A percentile compares a stretch with the other conserved stretches of the same genome.
phyloP scores from a whole-genome alignment of 2,888 invertebrate genomes.

The Drosophila kanekoi region DNA sequence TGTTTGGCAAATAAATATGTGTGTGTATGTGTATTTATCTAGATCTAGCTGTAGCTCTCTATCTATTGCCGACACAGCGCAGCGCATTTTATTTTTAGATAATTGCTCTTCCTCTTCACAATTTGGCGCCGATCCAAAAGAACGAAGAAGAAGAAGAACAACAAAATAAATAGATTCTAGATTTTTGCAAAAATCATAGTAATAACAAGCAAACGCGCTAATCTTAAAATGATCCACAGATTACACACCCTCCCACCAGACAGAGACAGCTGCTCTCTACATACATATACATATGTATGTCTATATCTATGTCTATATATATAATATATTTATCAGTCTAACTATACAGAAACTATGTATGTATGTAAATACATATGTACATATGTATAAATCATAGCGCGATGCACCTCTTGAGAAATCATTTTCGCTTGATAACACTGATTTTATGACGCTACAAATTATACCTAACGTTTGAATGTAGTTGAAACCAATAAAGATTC shows the following conservation, averaged over 20 bases:
- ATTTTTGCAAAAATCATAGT: conserved; percentile 48
- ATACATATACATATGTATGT: neutral
- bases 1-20: conserved; percentile 5
- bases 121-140: conserved; percentile 60
- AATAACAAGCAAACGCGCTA: conserved; percentile 44
- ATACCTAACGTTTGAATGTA: neutral
- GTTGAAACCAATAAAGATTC: conserved; percentile 8
- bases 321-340: neutral
- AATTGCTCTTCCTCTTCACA: conserved; percentile 64
- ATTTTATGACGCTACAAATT: conserved; percentile 16
- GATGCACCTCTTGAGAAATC: conserved; percentile 12
- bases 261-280: neutral
- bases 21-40: conserved; percentile 37
- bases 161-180: conserved; percentile 35
- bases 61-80: conserved; percentile 49
- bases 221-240: conserved; percentile 31
- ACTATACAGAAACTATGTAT: too few species aligned
- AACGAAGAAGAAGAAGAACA: conserved; percentile 9
- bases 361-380: neutral
- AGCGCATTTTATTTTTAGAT: conserved; percentile 64
- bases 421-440: conserved; percentile 4
- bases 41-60: conserved; percentile 50
- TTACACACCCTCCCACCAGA: conserved; percentile 22
- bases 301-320: neutral
- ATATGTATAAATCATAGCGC: neutral